phyloP scores from a whole-genome alignment of 2,888 invertebrate genomes.

The Exephanes ischioxanthus region DNA sequence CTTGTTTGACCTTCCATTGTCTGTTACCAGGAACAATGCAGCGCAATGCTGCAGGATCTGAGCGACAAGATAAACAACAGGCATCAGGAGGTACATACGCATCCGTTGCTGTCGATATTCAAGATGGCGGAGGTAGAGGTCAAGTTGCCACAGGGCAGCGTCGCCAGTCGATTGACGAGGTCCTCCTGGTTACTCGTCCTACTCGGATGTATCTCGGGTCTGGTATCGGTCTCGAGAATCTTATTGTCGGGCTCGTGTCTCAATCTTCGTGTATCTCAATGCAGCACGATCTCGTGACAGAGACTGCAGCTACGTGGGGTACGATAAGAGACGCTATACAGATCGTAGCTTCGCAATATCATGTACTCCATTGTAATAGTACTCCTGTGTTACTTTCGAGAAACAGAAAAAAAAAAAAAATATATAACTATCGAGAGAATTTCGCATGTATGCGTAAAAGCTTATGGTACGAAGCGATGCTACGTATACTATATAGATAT shows the following conservation, averaged over 20 bases:
- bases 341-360: slow-evolving; percentile 55
- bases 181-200: slow-evolving; percentile 68
- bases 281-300: slow-evolving; percentile 78
- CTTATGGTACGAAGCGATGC: slow-evolving; percentile 45
- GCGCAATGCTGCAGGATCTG: slow-evolving; percentile 91
- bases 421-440: background rate
- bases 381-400: slow-evolving; percentile 31
- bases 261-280: slow-evolving; percentile 63
- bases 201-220: slow-evolving; percentile 69
- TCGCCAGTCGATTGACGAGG: slow-evolving; percentile 67
- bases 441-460: slow-evolving; percentile 21
- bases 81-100: slow-evolving; percentile 94
- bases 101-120: slow-evolving; percentile 94
- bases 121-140: slow-evolving; percentile 97
- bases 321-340: slow-evolving; percentile 41
- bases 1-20: slow-evolving; percentile 22
- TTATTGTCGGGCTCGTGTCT: slow-evolving; percentile 58
- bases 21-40: slow-evolving; percentile 92
- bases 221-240: slow-evolving; percentile 59
- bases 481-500: slow-evolving; percentile 66
- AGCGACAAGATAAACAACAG: slow-evolving; percentile 94
- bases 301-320: slow-evolving; percentile 63
- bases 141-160: slow-evolving; percentile 90
- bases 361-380: slow-evolving; percentile 40
- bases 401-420: background rate